Conservation (phyloP, 1,140 invertebrate species). For the Drosophila carrolli region DNA sequence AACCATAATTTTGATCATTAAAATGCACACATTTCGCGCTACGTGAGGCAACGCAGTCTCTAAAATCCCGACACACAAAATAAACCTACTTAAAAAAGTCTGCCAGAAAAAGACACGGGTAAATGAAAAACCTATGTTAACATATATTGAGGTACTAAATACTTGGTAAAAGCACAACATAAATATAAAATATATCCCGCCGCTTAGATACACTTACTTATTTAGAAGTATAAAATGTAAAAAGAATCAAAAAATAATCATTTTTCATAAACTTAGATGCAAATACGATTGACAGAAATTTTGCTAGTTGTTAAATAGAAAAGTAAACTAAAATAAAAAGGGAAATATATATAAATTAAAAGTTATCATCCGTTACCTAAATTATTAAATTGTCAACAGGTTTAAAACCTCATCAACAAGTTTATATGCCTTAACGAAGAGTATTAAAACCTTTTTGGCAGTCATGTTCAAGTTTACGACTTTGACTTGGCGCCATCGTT, state of each 20-base stretch:
- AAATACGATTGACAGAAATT: no score
- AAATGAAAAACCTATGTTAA: constrained; percentile 38
- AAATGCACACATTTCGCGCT: constrained; percentile 75
- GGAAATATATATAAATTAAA: not conserved
- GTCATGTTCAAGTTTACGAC: constrained; percentile 47
- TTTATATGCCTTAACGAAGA: not conserved
- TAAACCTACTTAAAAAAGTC: constrained; percentile 25
- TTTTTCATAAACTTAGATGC: no score
- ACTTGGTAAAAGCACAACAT: not conserved
- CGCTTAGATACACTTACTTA: not conserved
- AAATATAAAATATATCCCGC: no score
- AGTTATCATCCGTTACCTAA: not conserved
- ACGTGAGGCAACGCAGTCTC: constrained; percentile 53
- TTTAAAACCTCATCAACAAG: not conserved
- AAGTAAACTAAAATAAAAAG: no score
- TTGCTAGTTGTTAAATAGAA: not conserved
- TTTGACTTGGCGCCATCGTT: constrained; percentile 48
- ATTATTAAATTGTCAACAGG: no score
- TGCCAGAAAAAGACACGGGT: constrained; percentile 4
- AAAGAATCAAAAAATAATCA: not conserved
- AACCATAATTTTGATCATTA: constrained; percentile 81
- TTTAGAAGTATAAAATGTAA: not conserved
- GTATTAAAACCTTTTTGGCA: constrained; percentile 37
- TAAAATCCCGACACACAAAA: constrained; percentile 17
- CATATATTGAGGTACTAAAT: constrained; percentile 19